A percentile compares a stretch with the other conserved stretches of the same genome.
phyloP scores from a whole-genome alignment of 2,113 vertebrate species.

The Psephotus haematonotus region DNA sequence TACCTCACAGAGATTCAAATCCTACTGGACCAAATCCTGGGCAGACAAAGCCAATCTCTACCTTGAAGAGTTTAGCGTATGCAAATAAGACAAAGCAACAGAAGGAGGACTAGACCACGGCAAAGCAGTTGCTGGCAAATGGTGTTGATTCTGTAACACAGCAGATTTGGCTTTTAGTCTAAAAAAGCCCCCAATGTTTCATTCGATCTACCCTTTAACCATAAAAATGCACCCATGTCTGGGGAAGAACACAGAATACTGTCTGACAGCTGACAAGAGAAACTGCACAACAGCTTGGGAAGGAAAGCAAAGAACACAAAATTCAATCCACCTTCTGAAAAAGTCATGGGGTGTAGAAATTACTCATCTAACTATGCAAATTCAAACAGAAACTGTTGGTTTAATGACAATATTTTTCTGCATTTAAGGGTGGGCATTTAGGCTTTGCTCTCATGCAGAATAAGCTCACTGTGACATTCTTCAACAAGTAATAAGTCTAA shows the following conservation, averaged over 20 bases:
- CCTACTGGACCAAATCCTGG: not conserved
- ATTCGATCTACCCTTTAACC: not conserved
- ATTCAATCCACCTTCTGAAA: not conserved
- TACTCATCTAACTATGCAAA: not conserved
- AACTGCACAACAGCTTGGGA: not conserved
- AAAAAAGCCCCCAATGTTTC: not conserved
- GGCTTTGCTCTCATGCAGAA: not conserved
- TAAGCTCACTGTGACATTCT: not conserved
- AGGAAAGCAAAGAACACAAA: not conserved
- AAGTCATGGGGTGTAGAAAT: not conserved
- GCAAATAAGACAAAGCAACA: not conserved
- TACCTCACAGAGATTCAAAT: not conserved
- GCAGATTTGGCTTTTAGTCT: not conserved
- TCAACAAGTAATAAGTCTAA: not conserved
- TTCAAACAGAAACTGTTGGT: not conserved
- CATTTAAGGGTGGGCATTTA: not conserved
- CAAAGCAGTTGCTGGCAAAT: not conserved
- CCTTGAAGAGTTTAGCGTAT: not conserved
- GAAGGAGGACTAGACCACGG: not conserved
- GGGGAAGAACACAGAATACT: not conserved
- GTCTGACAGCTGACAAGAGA: not conserved
- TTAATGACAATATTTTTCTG: not conserved
- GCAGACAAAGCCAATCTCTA: not conserved
- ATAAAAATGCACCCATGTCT: not conserved
- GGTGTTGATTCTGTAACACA: not conserved